Conservation (phyloP, 35 echinoderm and acorn worm species). For the Antedon bifida region DNA sequence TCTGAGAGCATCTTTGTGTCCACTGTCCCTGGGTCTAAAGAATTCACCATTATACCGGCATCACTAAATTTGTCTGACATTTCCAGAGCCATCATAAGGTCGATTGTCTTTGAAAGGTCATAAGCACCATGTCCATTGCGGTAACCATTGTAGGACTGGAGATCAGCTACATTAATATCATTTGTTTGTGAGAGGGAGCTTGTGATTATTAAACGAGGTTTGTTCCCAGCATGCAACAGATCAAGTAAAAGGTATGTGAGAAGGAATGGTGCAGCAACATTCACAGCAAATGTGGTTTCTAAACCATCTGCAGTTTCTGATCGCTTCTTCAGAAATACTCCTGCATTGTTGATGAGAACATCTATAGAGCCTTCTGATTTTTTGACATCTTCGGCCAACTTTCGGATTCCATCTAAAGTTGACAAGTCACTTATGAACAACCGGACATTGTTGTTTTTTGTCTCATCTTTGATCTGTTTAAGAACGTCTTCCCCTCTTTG, state of each 20-base stretch:
- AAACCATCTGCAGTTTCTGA: conserved; percentile 53
- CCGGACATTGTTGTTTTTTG: conserved; percentile 48
- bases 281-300: conserved; percentile 89
- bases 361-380: conserved; percentile 34
- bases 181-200: conserved; percentile 60
- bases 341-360: conserved; percentile 90
- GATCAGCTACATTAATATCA: conserved; percentile 26
- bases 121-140: conserved; percentile 44
- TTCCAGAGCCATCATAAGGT: conserved; percentile 56
- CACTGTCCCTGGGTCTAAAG: conserved; percentile 73
- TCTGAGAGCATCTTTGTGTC: conserved; percentile 64
- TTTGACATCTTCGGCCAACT: conserved; percentile 65
- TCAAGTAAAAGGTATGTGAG: conserved; percentile 66
- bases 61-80: conserved; percentile 44
- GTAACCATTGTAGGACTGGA: conserved; percentile 37
- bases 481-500: conserved; percentile 25
- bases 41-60: conserved; percentile 63
- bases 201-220: conserved; percentile 64
- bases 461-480: conserved; percentile 38
- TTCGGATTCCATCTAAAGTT: conserved; percentile 34
- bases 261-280: conserved; percentile 77
- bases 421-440: conserved; percentile 56
- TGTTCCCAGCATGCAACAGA: conserved; percentile 44
- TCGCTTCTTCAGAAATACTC: conserved; percentile 32
- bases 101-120: conserved; percentile 55